A percentile compares a stretch with the other conserved stretches of the same genome.
phyloP scores from a whole-genome alignment of 2,888 invertebrate species.

The Ametastegia equiseti region DNA sequence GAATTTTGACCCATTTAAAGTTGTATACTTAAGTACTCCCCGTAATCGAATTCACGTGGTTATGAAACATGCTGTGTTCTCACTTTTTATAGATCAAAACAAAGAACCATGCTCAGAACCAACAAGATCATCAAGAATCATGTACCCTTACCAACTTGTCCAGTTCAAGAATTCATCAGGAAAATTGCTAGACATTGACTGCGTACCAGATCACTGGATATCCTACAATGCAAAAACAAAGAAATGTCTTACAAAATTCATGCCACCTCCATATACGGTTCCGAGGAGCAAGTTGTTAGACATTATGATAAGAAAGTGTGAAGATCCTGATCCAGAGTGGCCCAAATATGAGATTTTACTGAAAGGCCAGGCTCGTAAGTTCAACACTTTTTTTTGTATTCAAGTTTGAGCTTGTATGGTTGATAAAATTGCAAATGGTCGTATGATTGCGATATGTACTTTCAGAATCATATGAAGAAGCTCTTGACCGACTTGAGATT shows the following conservation, averaged over 20 bases:
- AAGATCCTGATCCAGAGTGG: slow-evolving; percentile 9
- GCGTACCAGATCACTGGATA: slow-evolving; percentile 14
- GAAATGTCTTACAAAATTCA: slow-evolving; percentile 4
- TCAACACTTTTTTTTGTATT: background rate
- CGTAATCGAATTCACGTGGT: background rate
- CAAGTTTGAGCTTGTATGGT: background rate
- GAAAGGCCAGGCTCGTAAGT: slow-evolving; percentile 19
- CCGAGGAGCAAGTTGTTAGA: background rate
- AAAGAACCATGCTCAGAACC: background rate
- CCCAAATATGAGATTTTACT: background rate
- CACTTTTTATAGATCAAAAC: background rate
- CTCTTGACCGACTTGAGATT: background rate
- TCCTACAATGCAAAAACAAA: background rate
- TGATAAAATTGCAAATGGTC: background rate
- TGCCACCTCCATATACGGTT: background rate
- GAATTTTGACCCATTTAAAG: too few species aligned
- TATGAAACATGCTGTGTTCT: background rate
- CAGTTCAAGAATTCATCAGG: background rate
- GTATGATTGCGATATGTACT: background rate
- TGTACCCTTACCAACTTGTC: slow-evolving; percentile 17
- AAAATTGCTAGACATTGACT: background rate
- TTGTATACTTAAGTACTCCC: too few species aligned
- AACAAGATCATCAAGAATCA: background rate
- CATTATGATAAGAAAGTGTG: background rate
- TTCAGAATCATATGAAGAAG: background rate